These are phyloP conservation scores for Eonycteris spelaea DNA, from an alignment of 2,113 vertebrate species.

Conservation along the genomic window DNA sequence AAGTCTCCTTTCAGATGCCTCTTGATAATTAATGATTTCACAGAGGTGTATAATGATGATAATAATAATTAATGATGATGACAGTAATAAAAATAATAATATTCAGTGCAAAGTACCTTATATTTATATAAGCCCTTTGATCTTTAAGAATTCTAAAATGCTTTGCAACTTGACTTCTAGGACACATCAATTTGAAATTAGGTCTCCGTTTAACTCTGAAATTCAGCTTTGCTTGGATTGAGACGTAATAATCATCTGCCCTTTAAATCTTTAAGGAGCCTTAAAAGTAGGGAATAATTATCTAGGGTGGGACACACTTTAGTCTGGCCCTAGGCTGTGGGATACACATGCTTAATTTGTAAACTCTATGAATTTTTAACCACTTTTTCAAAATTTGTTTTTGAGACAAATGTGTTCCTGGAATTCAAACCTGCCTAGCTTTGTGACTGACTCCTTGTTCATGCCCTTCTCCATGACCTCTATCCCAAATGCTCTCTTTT, in stretches of 20 bases:
- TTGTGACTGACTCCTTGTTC: neutral
- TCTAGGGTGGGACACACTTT: neutral
- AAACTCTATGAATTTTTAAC: neutral
- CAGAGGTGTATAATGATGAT: neutral
- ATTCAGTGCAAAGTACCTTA: neutral
- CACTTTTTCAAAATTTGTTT: neutral
- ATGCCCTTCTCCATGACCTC: fast-evolving
- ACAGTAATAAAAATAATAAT: conserved; percentile 22
- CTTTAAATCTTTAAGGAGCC: neutral
- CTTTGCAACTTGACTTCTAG: neutral
- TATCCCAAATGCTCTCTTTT: neutral
- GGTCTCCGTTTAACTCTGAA: neutral
- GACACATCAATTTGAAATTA: neutral
- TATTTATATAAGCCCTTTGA: conserved; percentile 27
- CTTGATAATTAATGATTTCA: neutral
- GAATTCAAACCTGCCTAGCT: neutral
- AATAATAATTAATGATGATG: conserved; percentile 6
- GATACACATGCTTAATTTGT: neutral
- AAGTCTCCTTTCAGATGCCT: neutral
- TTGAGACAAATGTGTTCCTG: neutral
- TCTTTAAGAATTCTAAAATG: neutral
- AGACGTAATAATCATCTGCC: neutral
- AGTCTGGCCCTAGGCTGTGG: neutral
- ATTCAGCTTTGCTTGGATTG: neutral
- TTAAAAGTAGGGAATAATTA: neutral